A percentile compares a stretch with the other conserved stretches of the same genome.
These are phyloP conservation scores for Apeltes quadracus DNA, from an alignment of 2,113 vertebrate species.

Conservation along the genomic window DNA sequence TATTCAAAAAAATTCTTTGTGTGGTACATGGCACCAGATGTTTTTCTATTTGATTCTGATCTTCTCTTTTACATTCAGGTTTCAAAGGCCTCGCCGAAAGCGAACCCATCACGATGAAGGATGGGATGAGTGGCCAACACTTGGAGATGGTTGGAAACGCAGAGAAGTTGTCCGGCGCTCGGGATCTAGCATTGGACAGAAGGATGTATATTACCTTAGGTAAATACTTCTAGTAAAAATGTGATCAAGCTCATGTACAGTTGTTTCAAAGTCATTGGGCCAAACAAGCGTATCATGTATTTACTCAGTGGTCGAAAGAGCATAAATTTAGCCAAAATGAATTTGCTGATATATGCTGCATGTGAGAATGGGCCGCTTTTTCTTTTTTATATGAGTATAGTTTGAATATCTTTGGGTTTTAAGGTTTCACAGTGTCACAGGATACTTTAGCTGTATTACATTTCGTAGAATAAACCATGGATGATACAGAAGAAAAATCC, in stretches of 20 bases:
- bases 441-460: background rate
- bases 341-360: background rate
- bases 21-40: background rate
- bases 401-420: background rate
- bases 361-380: background rate
- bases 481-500: no score
- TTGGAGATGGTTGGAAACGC: constrained; percentile 89
- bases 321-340: background rate
- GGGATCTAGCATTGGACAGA: constrained; percentile 84
- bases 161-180: constrained; percentile 86
- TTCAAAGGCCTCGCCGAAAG: constrained; percentile 41
- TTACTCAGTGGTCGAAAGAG: background rate
- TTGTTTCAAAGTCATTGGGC: background rate
- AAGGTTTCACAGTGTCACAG: background rate
- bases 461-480: background rate
- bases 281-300: background rate
- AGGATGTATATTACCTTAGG: constrained; percentile 90
- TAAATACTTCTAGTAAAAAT: constrained; percentile 50
- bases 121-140: constrained; percentile 84
- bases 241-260: background rate
- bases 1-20: no score
- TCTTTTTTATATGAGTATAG: background rate
- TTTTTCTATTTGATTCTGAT: background rate
- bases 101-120: constrained; percentile 74
- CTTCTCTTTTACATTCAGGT: constrained; percentile 20